Base-by-base conservation (phyloP, 2,888 invertebrate genomes). In the Thumatha senex region DNA sequence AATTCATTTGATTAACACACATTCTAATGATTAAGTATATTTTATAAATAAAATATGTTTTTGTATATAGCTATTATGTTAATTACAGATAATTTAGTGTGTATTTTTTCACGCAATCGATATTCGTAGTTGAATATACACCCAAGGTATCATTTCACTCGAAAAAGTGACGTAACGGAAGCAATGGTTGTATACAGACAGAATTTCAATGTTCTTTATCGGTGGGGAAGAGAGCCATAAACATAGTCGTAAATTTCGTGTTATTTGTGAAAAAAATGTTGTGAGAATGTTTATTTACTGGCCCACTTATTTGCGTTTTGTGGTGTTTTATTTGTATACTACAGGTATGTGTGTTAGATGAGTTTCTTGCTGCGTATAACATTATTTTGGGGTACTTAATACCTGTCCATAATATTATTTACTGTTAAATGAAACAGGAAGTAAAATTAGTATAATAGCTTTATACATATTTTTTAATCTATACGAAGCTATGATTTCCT, bases 121-220 rank as follows among this genome's bases (percentile, higher is more conserved):
- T 12, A 42, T 34, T 48, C 47, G 40, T 43, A 41, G 33, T 31
- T 49, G 64, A 63, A 70, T 72, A 74, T 74, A 77, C 49, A 59
- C 60, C 54, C 62, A 58, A 68, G 70, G 63, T 68, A 64, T 60
- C 54, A 43, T 59, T 63, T 55, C 55, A 50, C 61, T n/a, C 43
- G 59, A 66, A 66, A 63, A 59, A 61, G 49, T 60, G 58, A 49
- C 63, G 61, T 53, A 65, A 59, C 73, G 70, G 69, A 74, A 75
- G 66, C 67, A 53, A 58, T 54, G 65, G 62, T 67, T 64, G 75
- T 73, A 79, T 85, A 81, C 84, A 79, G 76, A 76, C 78, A 62
- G 82, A 82, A 83, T 86, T 86, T 84, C 84, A 84, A 87, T 84
- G 84, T 73, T 72, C 70, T 78, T 82, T 87, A 87, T 86, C 88